Percentiles rank a stretch among this genome's conserved stretches.
phyloP scores from a whole-genome alignment of 2,113 vertebrate genomes.

The Fukomys damarensis region DNA sequence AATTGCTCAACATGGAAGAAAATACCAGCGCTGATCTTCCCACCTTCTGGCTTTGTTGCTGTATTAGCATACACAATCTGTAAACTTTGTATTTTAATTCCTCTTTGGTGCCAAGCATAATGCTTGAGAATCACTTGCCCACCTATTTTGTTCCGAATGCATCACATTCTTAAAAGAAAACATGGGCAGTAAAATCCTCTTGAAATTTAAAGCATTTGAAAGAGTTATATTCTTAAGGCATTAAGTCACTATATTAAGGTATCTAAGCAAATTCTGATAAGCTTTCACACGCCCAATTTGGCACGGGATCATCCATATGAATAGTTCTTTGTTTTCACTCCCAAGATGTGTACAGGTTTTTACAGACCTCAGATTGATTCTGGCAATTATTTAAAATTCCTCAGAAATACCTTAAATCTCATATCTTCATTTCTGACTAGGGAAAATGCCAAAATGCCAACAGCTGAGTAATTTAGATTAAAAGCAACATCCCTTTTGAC shows the following conservation, averaged over 20 bases:
- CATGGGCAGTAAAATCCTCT: conserved; percentile 82
- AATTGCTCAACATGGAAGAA: not conserved
- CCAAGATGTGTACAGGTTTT: conserved; percentile 81
- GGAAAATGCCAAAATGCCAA: conserved; percentile 65
- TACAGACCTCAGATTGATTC: conserved; percentile 80
- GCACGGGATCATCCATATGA: conserved; percentile 78
- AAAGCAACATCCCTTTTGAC: conserved; percentile 57
- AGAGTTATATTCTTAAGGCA: conserved; percentile 84
- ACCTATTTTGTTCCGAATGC: conserved; percentile 75
- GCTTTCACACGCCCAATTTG: conserved; percentile 70
- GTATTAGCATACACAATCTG: conserved; percentile 54
- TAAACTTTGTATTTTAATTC: conserved; percentile 84
- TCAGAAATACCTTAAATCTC: conserved; percentile 83
- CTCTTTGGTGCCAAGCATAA: conserved; percentile 73
- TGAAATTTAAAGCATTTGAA: conserved; percentile 85
- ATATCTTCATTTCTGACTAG: conserved; percentile 57
- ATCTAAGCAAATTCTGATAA: conserved; percentile 81
- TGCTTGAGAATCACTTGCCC: conserved; percentile 79
- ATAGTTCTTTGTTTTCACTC: conserved; percentile 84
- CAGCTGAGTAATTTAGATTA: conserved; percentile 61
- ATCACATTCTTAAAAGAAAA: conserved; percentile 82
- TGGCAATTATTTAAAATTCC: conserved; percentile 85
- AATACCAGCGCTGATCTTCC: conserved; percentile 58
- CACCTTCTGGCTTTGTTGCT: conserved; percentile 62
- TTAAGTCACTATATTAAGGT: conserved; percentile 82